Evolutionary conservation across 1,140 invertebrate species (phyloP), one percentile per base, ranked within the genome.

Genomic region (Ooceraea biroi): DNA sequence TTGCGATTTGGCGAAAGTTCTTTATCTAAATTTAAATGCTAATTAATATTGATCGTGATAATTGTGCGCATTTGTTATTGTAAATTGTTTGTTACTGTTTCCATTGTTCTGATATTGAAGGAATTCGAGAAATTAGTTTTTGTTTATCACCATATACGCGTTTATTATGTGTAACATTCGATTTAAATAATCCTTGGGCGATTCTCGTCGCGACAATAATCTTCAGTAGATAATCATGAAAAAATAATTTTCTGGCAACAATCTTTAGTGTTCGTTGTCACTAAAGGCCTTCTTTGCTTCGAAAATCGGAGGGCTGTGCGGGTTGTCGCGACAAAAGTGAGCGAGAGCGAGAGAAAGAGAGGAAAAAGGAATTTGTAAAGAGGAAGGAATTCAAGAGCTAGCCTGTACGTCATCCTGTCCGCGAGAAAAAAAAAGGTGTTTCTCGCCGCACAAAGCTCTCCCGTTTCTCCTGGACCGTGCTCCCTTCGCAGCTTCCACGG

Each of bases 321-420:
- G 41, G 11, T 50, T 19, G 27, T 0, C 30, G 8, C 27, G 30
- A n/a, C 44, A 19, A 11, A n/a, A 22, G 36, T 22, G 1, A 41
- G 27, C n/a, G 19, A 68, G 25, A 55, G 65, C 60, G 87, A 87
- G 27, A 17, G 27, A 48, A 17, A 22, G 66, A 55, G 63, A 36
- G 44, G 44, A 19, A 68, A 27, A 55, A 71, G 74, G 87, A 88
- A 89, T 90, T 89, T 63, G 77, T 72, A 90, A 90, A 89, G 91
- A 90, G 78, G 76, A 85, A 87, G 85, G 88, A 91, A 91, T 87
- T 87, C 87, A 46, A 85, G 86, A 82, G 76, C 84, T 66, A 19
- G 83, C 83, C 73, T 87, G 88, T 91, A 91, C 88, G 88, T 92
- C 90, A 92, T 91, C 88, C 91, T 88, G 90, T 91, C 82, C 84